Base-by-base conservation (phyloP, 2,888 invertebrate genomes). In the Linnaemya vulpina region DNA sequence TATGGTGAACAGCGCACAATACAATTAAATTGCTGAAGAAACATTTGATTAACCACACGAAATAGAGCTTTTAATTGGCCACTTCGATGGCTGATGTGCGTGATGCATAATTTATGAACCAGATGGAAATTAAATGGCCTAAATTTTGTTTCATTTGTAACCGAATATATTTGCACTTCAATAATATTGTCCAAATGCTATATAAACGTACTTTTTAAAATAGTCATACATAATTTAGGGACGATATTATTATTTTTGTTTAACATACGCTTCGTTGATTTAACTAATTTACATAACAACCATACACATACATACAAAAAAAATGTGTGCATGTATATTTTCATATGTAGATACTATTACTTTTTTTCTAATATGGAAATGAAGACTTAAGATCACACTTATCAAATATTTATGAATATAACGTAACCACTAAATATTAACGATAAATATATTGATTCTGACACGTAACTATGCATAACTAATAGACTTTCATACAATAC, bases 241-340 rank as follows among this genome's bases (percentile, higher is more conserved):
- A 71, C 25, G 49, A 22, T 49, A 53, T 75, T 51, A 30, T 49
- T 70, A 11, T 43, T 68, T 77, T 62, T 63, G 38, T 55, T 74
- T 51, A 71, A 75, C 30, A 53, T 68, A 81, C 87, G 89, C 89
- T 88, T 87, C 86, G 89, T 71, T 89, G 87, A 80, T 77, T 87
- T 70, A 84, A 86, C 87, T 89, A 89, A 89, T 88, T 89, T 88
- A 86, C 84, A 87, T 88, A 77, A 8, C 22, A 58, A 43, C 46
- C 49, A 40, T 60, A 38, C 17, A 30, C n/a, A 38, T 60, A 38
- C 7, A 53, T 13, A 53, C 17, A 62, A 38, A 10, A 7, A 1
- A 15, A 3, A 30, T 58, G 30, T 7, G 25, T 55, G 30, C 1
- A 55, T 55, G 10, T 8, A 55, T 30, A 55, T 30, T 1, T 25